phyloP scores from a whole-genome alignment of 2,797 vertebrate species.

The Nyctibius grandis region DNA sequence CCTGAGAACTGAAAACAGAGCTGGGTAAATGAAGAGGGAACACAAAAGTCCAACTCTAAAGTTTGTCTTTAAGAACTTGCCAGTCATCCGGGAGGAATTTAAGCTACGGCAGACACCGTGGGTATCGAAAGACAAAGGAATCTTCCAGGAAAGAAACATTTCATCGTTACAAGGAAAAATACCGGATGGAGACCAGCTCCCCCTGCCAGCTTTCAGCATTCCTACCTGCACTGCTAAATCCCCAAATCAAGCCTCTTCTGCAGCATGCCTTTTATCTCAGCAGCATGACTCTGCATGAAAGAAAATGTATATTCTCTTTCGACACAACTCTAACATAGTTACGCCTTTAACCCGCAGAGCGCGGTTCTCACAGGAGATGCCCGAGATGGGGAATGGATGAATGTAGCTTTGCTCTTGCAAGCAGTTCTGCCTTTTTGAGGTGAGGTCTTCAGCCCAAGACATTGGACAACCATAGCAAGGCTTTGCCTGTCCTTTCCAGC shows the following conservation, averaged over 20 bases:
- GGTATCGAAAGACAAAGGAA: not conserved
- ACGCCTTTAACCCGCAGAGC: accelerated
- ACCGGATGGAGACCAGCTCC: not conserved
- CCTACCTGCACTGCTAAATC: not conserved
- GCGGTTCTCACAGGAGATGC: not conserved
- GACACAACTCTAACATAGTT: not conserved
- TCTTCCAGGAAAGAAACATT: not conserved
- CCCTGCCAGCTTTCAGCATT: not conserved
- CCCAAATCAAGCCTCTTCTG: not conserved
- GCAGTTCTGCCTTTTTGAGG: too few species aligned
- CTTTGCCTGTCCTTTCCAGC: not conserved
- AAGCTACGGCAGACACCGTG: not conserved
- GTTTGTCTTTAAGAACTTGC: not conserved
- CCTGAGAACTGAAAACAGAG: not conserved
- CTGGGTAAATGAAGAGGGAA: not conserved
- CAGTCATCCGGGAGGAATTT: not conserved
- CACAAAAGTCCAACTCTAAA: not conserved
- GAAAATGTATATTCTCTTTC: not conserved
- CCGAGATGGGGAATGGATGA: not conserved
- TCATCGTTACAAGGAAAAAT: not conserved
- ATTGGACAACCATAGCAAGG: not conserved
- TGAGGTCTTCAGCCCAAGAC: not conserved
- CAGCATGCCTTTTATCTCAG: not conserved
- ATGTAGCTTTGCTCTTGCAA: not conserved
- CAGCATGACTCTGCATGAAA: not conserved